Base-by-base conservation (phyloP, 1,140 invertebrate genomes). In the Lordiphosa collinella region DNA sequence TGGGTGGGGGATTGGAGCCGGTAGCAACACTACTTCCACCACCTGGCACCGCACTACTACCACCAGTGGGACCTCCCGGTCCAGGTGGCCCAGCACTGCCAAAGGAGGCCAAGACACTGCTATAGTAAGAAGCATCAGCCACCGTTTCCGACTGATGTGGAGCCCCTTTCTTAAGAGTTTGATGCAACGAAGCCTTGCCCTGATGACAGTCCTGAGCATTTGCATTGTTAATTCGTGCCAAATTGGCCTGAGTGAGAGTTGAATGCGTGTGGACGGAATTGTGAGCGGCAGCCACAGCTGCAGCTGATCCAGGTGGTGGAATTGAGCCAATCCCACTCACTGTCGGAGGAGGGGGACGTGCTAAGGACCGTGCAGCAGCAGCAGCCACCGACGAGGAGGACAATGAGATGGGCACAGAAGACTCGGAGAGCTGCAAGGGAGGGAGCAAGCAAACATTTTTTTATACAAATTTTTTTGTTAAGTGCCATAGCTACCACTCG, bases 151-250 rank as follows among this genome's bases (percentile, higher is more conserved):
- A 68, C n/a, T 76, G 70, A 22, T 87, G 86, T 22, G 67, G 57
- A 12, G 52, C 34, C 38, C 75, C 71, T 59, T 88, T 88, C 48
- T 86, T 88, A 0, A 88, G 57, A 11, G 63, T 68, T 44, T 88
- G 86, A 43, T 88, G 86, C 13, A 88, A 31, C 5, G 82, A 68
- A 3, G 84, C 82, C 48, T 88, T 88, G 36, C 86, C 82, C 49
- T 88, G 86, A 60, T 88, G 86, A 11, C 86, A 88, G 14, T 88
- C 86, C 67, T 85, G 86, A 32, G 86, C 86, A 43, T 88, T 88
- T 4, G 86, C 86, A 36, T 78, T 88, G 55, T 88, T 88, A 11
- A 88, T 88, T 13, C 86, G 65, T 9, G 86, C 69, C 22, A 88
- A 43, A 49, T 88, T 88, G 1, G 86, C 86, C 47, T 71, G 66